Percentiles rank a stretch among this genome's conserved stretches.
These are phyloP conservation scores for Urophycis tenuis DNA, from an alignment of 2,797 vertebrate species.

Conservation along the genomic window DNA sequence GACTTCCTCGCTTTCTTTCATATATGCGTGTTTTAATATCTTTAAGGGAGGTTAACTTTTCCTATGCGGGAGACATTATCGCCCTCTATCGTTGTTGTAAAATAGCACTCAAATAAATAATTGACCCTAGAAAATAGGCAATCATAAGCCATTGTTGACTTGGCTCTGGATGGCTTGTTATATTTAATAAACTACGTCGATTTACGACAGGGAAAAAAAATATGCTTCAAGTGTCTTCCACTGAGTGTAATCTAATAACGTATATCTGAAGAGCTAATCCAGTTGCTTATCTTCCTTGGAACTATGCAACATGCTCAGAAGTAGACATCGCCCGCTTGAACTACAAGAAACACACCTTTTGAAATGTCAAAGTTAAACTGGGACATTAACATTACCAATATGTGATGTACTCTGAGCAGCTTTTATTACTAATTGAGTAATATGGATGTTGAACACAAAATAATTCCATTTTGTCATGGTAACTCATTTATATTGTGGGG, in stretches of 20 bases:
- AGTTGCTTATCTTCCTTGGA: background rate
- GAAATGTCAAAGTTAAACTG: background rate
- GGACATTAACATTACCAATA: slow-evolving; percentile 9
- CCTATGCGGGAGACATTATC: background rate
- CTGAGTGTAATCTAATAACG: background rate
- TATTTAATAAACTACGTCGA: background rate
- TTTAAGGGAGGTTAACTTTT: background rate
- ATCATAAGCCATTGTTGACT: background rate
- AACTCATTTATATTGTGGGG: slow-evolving; percentile 1
- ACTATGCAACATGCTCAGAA: background rate
- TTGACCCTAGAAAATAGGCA: background rate
- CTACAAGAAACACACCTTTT: background rate
- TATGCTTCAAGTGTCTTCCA: background rate
- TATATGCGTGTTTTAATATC: background rate
- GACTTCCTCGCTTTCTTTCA: background rate
- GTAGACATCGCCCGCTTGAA: background rate
- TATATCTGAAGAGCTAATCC: background rate
- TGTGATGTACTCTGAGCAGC: slow-evolving; percentile 10
- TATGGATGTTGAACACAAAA: slow-evolving; percentile 7
- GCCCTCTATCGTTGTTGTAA: background rate
- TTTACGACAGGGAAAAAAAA: background rate
- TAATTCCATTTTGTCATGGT: background rate
- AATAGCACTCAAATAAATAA: background rate
- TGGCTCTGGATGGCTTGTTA: background rate
- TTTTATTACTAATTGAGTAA: slow-evolving; percentile 21